A percentile compares a stretch with the other conserved stretches of the same genome.
These are phyloP conservation scores for Phrynocephalus forsythii DNA, from an alignment of 2,797 vertebrate species.

Conservation along the genomic window DNA sequence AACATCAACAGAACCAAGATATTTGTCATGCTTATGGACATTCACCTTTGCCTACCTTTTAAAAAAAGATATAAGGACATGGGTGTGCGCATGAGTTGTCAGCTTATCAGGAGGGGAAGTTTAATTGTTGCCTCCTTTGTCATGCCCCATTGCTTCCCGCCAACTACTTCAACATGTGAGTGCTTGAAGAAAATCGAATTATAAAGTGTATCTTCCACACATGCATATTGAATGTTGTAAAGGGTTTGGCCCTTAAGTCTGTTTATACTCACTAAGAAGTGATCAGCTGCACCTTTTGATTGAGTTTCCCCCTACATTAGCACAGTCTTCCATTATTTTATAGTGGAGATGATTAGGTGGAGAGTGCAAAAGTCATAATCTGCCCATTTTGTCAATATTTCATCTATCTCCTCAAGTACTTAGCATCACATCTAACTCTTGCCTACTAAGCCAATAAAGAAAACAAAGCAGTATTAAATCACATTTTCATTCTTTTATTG, in stretches of 20 bases:
- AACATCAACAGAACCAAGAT: too few relatives aligned
- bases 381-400: conserved; percentile 17
- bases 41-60: neutral
- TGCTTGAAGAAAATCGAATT: neutral
- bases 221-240: neutral
- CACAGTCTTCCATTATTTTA: neutral
- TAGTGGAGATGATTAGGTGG: neutral
- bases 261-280: neutral
- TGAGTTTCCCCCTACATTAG: neutral
- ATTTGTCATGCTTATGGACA: too few relatives aligned
- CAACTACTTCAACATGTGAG: neutral
- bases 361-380: neutral
- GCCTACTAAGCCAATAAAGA: neutral
- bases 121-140: neutral
- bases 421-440: neutral
- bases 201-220: neutral
- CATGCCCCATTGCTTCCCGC: neutral
- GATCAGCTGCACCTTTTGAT: neutral
- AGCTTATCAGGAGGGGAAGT: neutral
- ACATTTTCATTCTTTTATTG: conserved; percentile 11
- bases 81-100: neutral
- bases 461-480: neutral
- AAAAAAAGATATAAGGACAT: neutral
- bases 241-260: neutral
- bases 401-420: neutral